phyloP scores from a whole-genome alignment of 2,888 invertebrate species.

The Erebia ligea region DNA sequence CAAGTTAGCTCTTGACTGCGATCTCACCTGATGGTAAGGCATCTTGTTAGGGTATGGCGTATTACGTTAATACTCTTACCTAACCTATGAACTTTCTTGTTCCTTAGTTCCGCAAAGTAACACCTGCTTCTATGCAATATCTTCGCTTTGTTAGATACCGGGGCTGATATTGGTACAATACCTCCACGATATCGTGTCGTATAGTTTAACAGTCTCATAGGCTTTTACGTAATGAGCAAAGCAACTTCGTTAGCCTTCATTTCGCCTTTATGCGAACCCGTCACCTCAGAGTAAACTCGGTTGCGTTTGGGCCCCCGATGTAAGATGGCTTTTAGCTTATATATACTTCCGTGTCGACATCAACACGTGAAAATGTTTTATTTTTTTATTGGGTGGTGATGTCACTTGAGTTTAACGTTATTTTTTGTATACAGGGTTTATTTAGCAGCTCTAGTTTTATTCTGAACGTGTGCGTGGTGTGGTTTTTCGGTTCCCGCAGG shows the following conservation, averaged over 20 bases:
- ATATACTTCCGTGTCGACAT: slow-evolving; percentile 27
- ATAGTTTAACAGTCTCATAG: slow-evolving; percentile 22
- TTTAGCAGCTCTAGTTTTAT: too few species aligned
- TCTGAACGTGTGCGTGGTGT: too few species aligned
- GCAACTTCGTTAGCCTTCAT: slow-evolving; percentile 39
- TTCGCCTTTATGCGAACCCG: slow-evolving; percentile 36
- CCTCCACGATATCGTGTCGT: slow-evolving; percentile 25
- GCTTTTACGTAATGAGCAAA: slow-evolving; percentile 43
- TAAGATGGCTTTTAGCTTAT: slow-evolving; percentile 31
- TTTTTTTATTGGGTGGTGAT: slow-evolving; percentile 10
- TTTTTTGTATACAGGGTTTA: not conserved
- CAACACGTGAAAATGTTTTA: slow-evolving; percentile 27
- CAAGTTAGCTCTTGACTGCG: too few species aligned
- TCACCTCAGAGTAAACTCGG: slow-evolving; percentile 38
- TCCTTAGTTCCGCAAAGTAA: too few species aligned
- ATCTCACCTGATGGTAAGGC: too few species aligned
- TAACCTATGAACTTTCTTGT: too few species aligned
- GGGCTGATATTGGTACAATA: too few species aligned
- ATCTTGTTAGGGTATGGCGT: too few species aligned
- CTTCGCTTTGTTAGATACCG: too few species aligned
- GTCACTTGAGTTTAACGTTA: slow-evolving; percentile 1
- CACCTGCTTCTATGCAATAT: too few species aligned
- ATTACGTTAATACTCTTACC: too few species aligned
- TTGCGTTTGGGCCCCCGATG: slow-evolving; percentile 19
- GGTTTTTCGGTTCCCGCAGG: too few species aligned